Percentiles rank a stretch among this genome's conserved stretches.
phyloP scores from a whole-genome alignment of 2,888 invertebrate species.

The Eremobia ochroleuca region DNA sequence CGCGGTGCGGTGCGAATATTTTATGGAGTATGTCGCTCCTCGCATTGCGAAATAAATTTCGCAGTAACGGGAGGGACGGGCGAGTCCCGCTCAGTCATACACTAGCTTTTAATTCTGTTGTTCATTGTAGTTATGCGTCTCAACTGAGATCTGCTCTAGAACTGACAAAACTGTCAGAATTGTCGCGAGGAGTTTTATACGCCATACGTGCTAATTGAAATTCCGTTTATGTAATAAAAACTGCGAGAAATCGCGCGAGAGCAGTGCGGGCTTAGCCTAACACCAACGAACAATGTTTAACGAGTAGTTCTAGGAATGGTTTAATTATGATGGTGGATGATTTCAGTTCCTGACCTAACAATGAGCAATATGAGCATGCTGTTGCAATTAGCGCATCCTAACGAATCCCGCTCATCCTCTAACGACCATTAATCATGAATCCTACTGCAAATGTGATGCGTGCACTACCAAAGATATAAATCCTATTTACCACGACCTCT shows the following conservation, averaged over 20 bases:
- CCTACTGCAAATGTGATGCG: constrained; percentile 46
- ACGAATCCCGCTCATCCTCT: constrained; percentile 28
- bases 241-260: background rate
- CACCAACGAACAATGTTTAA: constrained; percentile 15
- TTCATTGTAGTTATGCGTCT: background rate
- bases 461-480: constrained; percentile 57
- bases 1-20: background rate
- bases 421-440: constrained; percentile 45
- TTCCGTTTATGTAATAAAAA: background rate
- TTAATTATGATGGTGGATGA: constrained; percentile 28
- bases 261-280: background rate
- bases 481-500: constrained; percentile 55
- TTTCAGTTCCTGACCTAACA: constrained; percentile 18
- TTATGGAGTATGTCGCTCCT: background rate
- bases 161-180: background rate
- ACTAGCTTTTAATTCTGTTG: background rate
- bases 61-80: accelerated
- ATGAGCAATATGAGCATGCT: constrained; percentile 27
- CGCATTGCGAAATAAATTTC: background rate
- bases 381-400: constrained; percentile 42
- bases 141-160: background rate
- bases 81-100: background rate
- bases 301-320: constrained; percentile 6
- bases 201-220: background rate
- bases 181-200: too few species aligned